Percentiles rank a stretch among this genome's conserved stretches.
Evolutionary conservation across 2,888 invertebrate species (phyloP).

Genomic region (Sinopyrophorus schimmeli): DNA sequence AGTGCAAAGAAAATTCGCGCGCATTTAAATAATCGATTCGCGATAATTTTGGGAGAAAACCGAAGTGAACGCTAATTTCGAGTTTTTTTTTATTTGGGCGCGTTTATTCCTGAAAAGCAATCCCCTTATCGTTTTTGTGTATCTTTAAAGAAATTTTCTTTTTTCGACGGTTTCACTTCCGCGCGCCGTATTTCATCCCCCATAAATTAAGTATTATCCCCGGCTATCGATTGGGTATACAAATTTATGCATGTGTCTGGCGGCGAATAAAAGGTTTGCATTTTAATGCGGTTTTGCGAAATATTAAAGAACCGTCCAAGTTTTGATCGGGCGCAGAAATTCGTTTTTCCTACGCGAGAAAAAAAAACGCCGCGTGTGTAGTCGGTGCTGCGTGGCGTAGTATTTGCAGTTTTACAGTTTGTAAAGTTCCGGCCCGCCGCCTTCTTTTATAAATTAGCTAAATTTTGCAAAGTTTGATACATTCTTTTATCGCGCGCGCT

Average conservation of each 20-base stretch:
- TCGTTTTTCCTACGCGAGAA: no score
- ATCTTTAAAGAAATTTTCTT: conserved; percentile 3
- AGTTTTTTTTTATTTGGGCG: no score
- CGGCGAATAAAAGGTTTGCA: conserved; percentile 11
- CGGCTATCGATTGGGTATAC: conserved; percentile 8
- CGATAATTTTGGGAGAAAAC: no score
- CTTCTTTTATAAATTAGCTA: not conserved
- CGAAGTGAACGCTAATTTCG: no score
- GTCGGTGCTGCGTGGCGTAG: not conserved
- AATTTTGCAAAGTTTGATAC: conserved; percentile 13
- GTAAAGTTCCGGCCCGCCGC: conserved; percentile 1
- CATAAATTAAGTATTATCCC: conserved; percentile 13
- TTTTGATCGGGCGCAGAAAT: no score
- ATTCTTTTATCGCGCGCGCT: conserved; percentile 10
- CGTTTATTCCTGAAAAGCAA: no score
- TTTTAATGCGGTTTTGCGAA: conserved; percentile 11
- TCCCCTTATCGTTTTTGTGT: conserved; percentile 8
- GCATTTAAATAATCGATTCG: no score
- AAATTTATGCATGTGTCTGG: conserved; percentile 15
- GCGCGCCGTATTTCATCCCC: conserved; percentile 5
- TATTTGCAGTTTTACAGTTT: conserved; percentile 4
- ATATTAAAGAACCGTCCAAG: conserved; percentile 5
- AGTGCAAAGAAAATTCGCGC: no score
- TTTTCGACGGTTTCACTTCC: conserved; percentile 10
- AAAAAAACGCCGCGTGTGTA: no score